Percentiles rank a stretch among this genome's conserved stretches.
phyloP scores from a whole-genome alignment of 92 coral and sea anemone genomes.

The Umimayanthus chanpuru region DNA sequence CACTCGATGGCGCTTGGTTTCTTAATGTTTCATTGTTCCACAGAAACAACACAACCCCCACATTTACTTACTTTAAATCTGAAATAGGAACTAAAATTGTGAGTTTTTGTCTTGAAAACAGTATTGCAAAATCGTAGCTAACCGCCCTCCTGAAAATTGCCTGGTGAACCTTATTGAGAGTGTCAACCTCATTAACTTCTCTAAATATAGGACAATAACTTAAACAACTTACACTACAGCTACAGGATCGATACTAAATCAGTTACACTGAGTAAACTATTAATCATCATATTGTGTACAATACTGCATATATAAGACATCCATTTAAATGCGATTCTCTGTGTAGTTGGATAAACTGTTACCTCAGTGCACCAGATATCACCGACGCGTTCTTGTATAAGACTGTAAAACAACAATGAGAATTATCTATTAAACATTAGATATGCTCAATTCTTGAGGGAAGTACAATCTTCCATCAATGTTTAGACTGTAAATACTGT shows the following conservation, averaged over 20 bases:
- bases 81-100: too few relatives aligned
- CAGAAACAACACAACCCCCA: background rate
- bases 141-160: too few relatives aligned
- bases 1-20: background rate
- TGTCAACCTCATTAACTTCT: too few relatives aligned
- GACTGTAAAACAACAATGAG: conserved; percentile 2
- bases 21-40: too few relatives aligned
- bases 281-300: background rate
- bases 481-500: too few relatives aligned
- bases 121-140: too few relatives aligned
- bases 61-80: too few relatives aligned
- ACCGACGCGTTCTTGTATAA: conserved; percentile 34
- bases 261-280: background rate
- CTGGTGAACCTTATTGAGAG: too few relatives aligned
- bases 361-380: conserved; percentile 25
- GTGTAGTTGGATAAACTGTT: background rate
- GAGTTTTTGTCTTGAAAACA: too few relatives aligned
- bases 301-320: background rate
- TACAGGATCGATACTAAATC: background rate
- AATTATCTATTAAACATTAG: too few relatives aligned
- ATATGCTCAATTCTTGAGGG: too few relatives aligned
- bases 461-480: too few relatives aligned
- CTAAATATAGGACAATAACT: background rate
- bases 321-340: background rate
- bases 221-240: background rate